Evolutionary conservation across 1,140 invertebrate species (phyloP), one percentile per base, ranked within the genome.

Genomic region (Semibalanus balanoides): DNA sequence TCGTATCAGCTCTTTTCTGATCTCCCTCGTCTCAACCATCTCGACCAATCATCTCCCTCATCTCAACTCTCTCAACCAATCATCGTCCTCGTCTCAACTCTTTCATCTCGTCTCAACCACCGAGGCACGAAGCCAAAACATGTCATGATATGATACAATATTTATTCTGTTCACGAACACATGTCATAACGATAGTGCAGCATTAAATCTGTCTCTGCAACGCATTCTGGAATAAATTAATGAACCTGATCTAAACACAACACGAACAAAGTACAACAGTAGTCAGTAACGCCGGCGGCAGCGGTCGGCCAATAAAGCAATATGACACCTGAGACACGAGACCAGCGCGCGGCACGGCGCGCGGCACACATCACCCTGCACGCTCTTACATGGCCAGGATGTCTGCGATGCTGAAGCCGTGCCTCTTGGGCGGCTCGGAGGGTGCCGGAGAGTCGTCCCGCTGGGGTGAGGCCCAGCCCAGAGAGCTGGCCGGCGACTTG

Each of bases 381-480:
- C 1, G 7, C 51, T 7, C 51, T 64, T 19, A 64, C 51, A 64
- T 78, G 31, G 89, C 85, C 89, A 90, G 90, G 75, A 90, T 90
- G 79, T 90, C 89, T 82, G 89, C 89, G 83, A 90, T 90, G 81
- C 88, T 90, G 82, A 90, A 90, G 31, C 89, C 89, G 81, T 84
- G 89, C 85, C 85, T 88, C 84, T 82, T 87, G 79, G 78, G 87
- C 30, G 78, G 87, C 30, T 27, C 35, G 30, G 64, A 14, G 14
- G 51, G 51, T 1, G 11, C 22, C 22, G 51, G 51, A 1, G 51
- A 64, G 51, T 19, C 11, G 51, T 64, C 22, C 7, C 51, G 51
- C 11, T 1, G 51, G 7, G 51, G 51, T 19, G 51, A 64, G 51
- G 11, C 51, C 51, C 51, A 64, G 22, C 51, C 51, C 51, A 64